Percentiles rank a stretch among this genome's conserved stretches.
Evolutionary conservation across 2,797 vertebrate species (phyloP).

Genomic region (Tapirus indicus): DNA sequence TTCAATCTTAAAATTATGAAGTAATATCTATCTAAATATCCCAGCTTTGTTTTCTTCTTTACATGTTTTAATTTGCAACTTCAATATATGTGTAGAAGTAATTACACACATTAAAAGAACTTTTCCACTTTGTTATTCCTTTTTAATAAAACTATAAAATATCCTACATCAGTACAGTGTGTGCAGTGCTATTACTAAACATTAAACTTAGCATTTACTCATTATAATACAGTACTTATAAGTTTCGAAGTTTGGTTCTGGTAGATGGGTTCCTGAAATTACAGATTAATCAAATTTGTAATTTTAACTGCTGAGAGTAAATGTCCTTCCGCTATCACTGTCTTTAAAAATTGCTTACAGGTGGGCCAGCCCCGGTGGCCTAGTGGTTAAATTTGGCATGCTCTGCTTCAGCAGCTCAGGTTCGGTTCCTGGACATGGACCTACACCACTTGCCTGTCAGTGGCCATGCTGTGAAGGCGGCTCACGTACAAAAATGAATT

Average conservation of each 20-base stretch:
- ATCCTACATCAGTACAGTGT: neutral
- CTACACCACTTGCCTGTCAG: too few relatives aligned
- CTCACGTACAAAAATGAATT: too few relatives aligned
- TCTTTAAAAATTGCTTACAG: neutral
- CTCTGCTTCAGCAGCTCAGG: too few relatives aligned
- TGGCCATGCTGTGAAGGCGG: too few relatives aligned
- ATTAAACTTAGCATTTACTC: neutral
- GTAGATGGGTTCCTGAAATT: constrained; percentile 37
- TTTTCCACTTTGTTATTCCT: constrained; percentile 70
- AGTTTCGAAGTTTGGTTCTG: constrained; percentile 47
- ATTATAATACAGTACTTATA: neutral
- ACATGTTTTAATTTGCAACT: constrained; percentile 72
- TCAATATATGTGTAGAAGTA: constrained; percentile 69
- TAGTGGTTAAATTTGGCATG: too few relatives aligned
- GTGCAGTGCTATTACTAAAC: constrained; percentile 23
- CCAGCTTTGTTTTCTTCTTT: constrained; percentile 71
- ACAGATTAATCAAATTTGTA: constrained; percentile 19
- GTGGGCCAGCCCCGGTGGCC: too few relatives aligned
- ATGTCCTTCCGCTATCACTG: neutral
- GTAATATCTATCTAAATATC: constrained; percentile 62
- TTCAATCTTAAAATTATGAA: constrained; percentile 68
- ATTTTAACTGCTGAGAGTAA: constrained; percentile 42
- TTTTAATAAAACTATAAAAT: constrained; percentile 73
- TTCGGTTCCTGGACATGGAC: too few relatives aligned
- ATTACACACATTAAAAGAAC: constrained; percentile 69